Evolutionary conservation across 2,888 invertebrate species (phyloP).

Genomic region (Rhagonycha lutea): DNA sequence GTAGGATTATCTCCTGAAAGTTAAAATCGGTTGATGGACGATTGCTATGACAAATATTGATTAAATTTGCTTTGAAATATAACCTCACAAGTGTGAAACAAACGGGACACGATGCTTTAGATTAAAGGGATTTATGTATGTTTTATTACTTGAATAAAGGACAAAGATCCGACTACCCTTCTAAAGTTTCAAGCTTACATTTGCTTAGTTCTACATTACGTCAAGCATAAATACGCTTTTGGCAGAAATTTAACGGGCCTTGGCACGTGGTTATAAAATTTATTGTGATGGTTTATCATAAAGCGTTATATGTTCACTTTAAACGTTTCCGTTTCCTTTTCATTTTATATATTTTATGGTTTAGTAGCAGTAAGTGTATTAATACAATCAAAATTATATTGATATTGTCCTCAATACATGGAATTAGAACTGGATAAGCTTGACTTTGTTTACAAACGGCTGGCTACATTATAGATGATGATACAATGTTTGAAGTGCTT

Average conservation of each 20-base stretch:
- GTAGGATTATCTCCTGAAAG: neutral
- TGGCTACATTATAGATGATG: neutral
- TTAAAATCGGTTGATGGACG: neutral
- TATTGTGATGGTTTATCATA: slow-evolving; percentile 23
- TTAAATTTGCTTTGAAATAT: slow-evolving; percentile 19
- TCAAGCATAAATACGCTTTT: slow-evolving; percentile 23
- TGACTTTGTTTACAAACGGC: neutral
- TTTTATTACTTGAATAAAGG: slow-evolving; percentile 36
- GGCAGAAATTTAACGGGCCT: slow-evolving; percentile 23
- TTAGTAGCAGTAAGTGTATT: neutral
- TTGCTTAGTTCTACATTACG: slow-evolving; percentile 25
- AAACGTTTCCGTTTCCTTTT: slow-evolving; percentile 12
- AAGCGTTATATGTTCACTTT: slow-evolving; percentile 12
- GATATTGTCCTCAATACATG: neutral
- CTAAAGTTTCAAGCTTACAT: slow-evolving; percentile 29
- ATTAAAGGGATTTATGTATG: slow-evolving; percentile 38
- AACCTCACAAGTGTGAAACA: slow-evolving; percentile 25
- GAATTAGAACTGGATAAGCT: neutral
- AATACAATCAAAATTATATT: neutral
- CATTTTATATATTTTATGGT: slow-evolving; percentile 6
- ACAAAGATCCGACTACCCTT: slow-evolving; percentile 30
- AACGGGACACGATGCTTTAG: slow-evolving; percentile 29
- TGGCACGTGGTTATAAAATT: slow-evolving; percentile 24
- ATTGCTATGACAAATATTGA: slow-evolving; percentile 16
- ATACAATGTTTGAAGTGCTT: neutral